Evolutionary conservation across 1,140 invertebrate species (phyloP).

Genomic region (Pseudomyrmex concolor): DNA sequence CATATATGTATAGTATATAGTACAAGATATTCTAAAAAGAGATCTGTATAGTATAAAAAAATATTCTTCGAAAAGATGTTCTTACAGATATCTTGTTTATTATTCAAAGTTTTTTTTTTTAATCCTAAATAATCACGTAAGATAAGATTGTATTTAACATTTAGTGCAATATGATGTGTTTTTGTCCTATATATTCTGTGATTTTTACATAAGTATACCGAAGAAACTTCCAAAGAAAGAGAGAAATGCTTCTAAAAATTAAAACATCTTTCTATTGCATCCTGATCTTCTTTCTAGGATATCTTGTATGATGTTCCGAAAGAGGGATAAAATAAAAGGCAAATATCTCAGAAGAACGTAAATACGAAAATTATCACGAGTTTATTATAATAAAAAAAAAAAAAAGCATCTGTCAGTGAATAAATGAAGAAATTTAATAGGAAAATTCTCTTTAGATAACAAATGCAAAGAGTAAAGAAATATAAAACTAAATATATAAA

Average conservation of each 20-base stretch:
- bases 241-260: not conserved
- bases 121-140: too few relatives aligned
- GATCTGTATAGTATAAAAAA: not conserved
- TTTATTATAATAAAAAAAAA: too few relatives aligned
- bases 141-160: not conserved
- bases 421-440: constrained; percentile 47
- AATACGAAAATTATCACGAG: constrained; percentile 21
- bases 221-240: too few relatives aligned
- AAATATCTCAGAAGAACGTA: not conserved
- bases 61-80: not conserved
- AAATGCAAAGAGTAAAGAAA: not conserved
- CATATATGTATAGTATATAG: constrained; percentile 2
- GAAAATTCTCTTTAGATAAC: constrained; percentile 14
- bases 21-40: constrained; percentile 51
- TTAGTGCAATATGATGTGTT: not conserved
- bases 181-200: too few relatives aligned
- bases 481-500: not conserved
- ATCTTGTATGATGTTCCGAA: constrained; percentile 24
- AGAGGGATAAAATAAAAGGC: not conserved
- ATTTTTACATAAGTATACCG: too few relatives aligned
- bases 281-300: constrained; percentile 20
- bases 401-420: constrained; percentile 18
- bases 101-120: too few relatives aligned
- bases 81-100: not conserved
- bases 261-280: not conserved